phyloP scores from a whole-genome alignment of 2,888 invertebrate species.

The Athalia cordata region DNA sequence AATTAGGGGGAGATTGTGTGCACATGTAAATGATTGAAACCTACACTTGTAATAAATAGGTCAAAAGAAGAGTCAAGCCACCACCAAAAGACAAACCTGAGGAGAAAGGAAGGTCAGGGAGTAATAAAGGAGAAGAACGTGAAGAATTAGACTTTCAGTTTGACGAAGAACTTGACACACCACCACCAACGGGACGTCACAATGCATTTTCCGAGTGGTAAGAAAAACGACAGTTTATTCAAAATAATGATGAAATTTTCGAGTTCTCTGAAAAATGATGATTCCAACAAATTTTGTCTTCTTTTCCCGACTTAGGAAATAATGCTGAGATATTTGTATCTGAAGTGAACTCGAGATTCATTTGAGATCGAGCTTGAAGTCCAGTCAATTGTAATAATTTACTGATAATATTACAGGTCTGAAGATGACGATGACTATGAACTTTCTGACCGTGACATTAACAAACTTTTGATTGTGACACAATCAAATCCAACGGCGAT shows the following conservation, averaged over 20 bases:
- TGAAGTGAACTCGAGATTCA: constrained; percentile 47
- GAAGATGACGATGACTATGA: constrained; percentile 91
- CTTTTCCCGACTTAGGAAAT: constrained; percentile 65
- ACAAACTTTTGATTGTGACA: constrained; percentile 95
- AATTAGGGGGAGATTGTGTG: background rate
- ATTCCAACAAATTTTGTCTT: constrained; percentile 60
- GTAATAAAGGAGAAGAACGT: constrained; percentile 72
- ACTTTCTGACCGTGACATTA: constrained; percentile 93
- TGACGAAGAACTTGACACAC: constrained; percentile 93
- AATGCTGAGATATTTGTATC: constrained; percentile 53
- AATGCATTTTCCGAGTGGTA: constrained; percentile 89
- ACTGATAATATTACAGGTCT: constrained; percentile 75
- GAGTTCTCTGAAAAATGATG: constrained; percentile 56
- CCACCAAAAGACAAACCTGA: constrained; percentile 66
- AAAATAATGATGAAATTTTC: background rate
- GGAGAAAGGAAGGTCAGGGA: constrained; percentile 59
- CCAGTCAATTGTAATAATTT: constrained; percentile 46
- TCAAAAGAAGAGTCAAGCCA: constrained; percentile 72
- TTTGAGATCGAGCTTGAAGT: background rate
- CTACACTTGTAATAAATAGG: constrained; percentile 61
- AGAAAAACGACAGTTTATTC: constrained; percentile 52
- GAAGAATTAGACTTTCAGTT: constrained; percentile 98
- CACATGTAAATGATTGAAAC: background rate
- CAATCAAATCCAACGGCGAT: constrained; percentile 76
- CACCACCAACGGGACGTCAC: constrained; percentile 84